Percentiles rank a stretch among this genome's conserved stretches.
Evolutionary conservation across 2,113 vertebrate genomes (phyloP).

Genomic region (Carollia perspicillata): DNA sequence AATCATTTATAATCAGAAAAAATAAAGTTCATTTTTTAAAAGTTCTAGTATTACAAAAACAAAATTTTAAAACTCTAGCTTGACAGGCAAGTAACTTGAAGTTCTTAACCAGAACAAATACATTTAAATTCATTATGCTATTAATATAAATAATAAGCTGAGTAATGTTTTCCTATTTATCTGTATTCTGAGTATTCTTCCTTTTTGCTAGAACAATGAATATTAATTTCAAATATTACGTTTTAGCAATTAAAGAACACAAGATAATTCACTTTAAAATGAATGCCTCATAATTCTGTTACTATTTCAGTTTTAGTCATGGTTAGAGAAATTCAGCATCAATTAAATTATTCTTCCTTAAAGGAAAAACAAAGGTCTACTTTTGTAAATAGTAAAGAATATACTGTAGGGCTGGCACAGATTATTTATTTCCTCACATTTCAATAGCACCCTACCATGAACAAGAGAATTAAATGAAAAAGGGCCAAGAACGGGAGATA

Average conservation of each 20-base stretch:
- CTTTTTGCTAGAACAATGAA: not conserved
- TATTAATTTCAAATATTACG: conserved; percentile 1
- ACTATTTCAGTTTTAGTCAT: not conserved
- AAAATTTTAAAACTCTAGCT: not conserved
- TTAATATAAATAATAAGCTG: not conserved
- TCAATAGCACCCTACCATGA: not conserved
- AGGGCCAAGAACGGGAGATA: not conserved
- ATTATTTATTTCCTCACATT: not conserved
- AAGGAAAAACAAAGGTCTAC: not conserved
- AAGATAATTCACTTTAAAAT: conserved; percentile 35
- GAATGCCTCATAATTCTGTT: not conserved
- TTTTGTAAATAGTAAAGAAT: not conserved
- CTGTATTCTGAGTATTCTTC: not conserved
- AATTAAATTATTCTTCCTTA: not conserved
- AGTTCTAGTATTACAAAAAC: not conserved
- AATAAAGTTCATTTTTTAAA: not conserved
- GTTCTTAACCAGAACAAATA: conserved; percentile 23
- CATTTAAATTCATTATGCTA: not conserved
- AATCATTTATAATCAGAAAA: not conserved
- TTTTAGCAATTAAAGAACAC: not conserved
- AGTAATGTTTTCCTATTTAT: not conserved
- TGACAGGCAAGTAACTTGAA: not conserved
- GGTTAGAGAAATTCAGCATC: not conserved
- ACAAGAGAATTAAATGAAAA: not conserved
- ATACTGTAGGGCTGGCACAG: not conserved